phyloP scores from a whole-genome alignment of 2,113 vertebrate species.

The Stictonetta naevosa region DNA sequence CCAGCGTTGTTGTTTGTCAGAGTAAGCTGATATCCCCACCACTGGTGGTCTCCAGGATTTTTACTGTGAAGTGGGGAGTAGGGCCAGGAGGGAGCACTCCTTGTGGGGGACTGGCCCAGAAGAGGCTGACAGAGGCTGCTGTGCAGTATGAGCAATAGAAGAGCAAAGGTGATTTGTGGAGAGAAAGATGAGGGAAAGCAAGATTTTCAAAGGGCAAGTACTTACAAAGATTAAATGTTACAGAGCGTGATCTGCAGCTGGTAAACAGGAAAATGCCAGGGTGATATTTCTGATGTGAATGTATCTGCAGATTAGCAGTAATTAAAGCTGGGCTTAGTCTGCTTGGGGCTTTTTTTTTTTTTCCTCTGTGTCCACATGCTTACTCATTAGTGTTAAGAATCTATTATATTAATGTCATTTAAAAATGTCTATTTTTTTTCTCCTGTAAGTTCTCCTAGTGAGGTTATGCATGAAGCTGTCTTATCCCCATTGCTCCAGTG shows the following conservation, averaged over 20 bases:
- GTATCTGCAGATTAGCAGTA: slow-evolving; percentile 41
- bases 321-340: slow-evolving; percentile 26
- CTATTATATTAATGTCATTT: background rate
- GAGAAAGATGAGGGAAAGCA: background rate
- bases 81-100: no score
- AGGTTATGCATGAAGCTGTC: background rate
- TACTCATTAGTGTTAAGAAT: background rate
- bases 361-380: background rate
- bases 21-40: background rate
- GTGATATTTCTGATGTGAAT: slow-evolving; percentile 48
- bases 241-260: slow-evolving; percentile 30
- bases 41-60: no score
- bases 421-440: background rate
- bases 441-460: background rate
- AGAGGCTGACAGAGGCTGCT: background rate
- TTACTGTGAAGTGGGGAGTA: rapidly evolving
- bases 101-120: no score
- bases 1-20: rapidly evolving
- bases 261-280: slow-evolving; percentile 63
- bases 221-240: slow-evolving; percentile 43
- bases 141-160: background rate
- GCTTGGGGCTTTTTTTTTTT: background rate
- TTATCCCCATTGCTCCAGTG: background rate
- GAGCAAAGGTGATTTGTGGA: background rate
- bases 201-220: slow-evolving; percentile 48